A percentile compares a stretch with the other conserved stretches of the same genome.
These are phyloP conservation scores for Hyphantria cunea DNA, from an alignment of 1,140 invertebrate genomes.

Conservation along the genomic window DNA sequence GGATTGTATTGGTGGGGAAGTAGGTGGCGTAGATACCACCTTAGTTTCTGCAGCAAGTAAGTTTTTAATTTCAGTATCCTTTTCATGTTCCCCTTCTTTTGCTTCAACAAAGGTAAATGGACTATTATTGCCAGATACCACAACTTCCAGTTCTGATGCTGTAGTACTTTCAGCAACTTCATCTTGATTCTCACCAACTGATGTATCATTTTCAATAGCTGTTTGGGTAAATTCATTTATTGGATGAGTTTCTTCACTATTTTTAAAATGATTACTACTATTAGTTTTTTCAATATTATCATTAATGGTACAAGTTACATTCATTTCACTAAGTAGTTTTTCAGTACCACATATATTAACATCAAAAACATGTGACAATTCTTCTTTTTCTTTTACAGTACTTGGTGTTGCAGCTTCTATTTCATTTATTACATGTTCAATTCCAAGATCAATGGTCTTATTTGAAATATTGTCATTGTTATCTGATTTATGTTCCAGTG, in stretches of 20 bases:
- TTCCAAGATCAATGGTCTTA: too few relatives aligned
- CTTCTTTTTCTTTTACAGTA: not conserved
- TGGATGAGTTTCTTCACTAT: not conserved
- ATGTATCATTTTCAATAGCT: not conserved
- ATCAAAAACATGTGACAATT: not conserved
- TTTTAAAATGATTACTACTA: not conserved
- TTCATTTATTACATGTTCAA: too few relatives aligned
- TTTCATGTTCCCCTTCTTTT: not conserved
- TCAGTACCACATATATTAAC: not conserved
- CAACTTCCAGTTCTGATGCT: conserved; percentile 35
- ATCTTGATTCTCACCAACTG: not conserved
- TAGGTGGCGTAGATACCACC: conserved; percentile 18
- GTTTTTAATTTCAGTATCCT: conserved; percentile 3
- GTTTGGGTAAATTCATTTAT: not conserved
- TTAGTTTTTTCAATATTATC: not conserved
- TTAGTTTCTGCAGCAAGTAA: conserved; percentile 25
- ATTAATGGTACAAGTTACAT: too few relatives aligned
- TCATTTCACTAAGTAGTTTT: not conserved
- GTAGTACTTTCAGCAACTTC: conserved; percentile 29
- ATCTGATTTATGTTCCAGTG: too few relatives aligned
- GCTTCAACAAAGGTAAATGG: conserved; percentile 36
- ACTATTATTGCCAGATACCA: conserved; percentile 53
- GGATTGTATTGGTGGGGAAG: conserved; percentile 48
- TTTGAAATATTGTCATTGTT: too few relatives aligned
- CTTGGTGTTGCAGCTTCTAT: not conserved